phyloP scores from a whole-genome alignment of 2,113 vertebrate species.

The Silurus asotus region DNA sequence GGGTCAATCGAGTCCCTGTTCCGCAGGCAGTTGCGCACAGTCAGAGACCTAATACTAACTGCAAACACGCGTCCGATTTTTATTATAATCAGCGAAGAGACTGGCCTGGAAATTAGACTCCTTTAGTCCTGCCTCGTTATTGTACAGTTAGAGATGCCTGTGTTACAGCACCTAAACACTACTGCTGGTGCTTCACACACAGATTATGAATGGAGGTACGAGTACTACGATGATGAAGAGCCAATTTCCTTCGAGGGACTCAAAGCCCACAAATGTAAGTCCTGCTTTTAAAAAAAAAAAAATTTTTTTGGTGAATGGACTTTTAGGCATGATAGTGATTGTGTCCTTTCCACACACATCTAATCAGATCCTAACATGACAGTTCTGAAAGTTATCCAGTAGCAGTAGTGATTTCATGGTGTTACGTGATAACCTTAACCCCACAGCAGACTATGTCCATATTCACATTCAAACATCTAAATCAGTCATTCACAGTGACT shows the following conservation, averaged over 20 bases:
- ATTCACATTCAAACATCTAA: background rate
- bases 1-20: background rate
- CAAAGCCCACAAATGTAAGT: constrained; percentile 89
- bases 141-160: constrained; percentile 72
- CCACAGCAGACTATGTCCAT: background rate
- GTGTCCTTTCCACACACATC: background rate
- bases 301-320: too few relatives aligned
- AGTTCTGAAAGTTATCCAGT: background rate
- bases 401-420: background rate
- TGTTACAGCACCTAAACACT: constrained; percentile 68
- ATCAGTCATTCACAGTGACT: background rate
- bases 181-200: constrained; percentile 67
- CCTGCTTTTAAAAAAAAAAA: too few relatives aligned
- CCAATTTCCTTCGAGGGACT: constrained; percentile 88
- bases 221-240: constrained; percentile 85
- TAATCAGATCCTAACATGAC: background rate
- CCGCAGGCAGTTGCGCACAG: background rate
- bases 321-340: background rate
- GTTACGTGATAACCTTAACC: background rate
- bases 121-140: background rate
- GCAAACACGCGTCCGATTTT: background rate
- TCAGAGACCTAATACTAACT: background rate
- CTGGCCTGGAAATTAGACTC: background rate
- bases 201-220: constrained; percentile 88
- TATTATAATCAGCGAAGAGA: background rate